A percentile compares a stretch with the other conserved stretches of the same genome.
Evolutionary conservation across 2,888 invertebrate species (phyloP).

Genomic region (Herminia tarsipennalis): DNA sequence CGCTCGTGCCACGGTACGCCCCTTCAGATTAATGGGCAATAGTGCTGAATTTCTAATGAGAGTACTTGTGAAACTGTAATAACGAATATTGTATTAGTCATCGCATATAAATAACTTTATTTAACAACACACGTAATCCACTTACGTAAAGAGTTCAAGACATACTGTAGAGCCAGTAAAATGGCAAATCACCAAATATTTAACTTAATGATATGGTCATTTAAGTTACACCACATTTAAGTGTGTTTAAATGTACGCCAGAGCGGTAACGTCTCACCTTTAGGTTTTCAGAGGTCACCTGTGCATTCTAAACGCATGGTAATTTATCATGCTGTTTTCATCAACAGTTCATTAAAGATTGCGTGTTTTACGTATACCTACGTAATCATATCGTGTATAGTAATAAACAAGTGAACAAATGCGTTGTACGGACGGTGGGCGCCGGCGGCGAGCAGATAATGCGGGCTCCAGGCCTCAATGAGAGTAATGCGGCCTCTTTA

Average conservation of each 20-base stretch:
- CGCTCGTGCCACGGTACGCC: constrained; percentile 76
- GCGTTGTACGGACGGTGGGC: constrained; percentile 56
- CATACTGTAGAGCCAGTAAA: constrained; percentile 5
- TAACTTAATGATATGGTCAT: constrained; percentile 18
- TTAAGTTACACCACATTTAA: constrained; percentile 32
- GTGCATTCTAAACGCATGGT: constrained; percentile 32
- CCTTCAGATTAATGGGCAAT: constrained; percentile 70
- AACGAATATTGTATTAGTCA: constrained; percentile 59
- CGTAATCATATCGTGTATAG: constrained; percentile 13
- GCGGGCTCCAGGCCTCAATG: constrained; percentile 73
- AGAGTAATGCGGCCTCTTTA: constrained; percentile 81
- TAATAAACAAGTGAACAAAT: constrained; percentile 24
- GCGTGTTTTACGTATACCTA: constrained; percentile 32
- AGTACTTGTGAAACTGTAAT: constrained; percentile 73
- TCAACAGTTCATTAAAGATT: constrained; percentile 45
- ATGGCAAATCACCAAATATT: constrained; percentile 26
- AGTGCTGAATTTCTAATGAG: constrained; percentile 78
- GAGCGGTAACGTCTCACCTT: constrained; percentile 35
- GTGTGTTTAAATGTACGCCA: constrained; percentile 34
- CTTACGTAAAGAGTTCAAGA: constrained; percentile 14
- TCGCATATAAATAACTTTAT: constrained; percentile 9
- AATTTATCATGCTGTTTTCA: constrained; percentile 45
- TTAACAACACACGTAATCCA: constrained; percentile 2
- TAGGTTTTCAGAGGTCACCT: constrained; percentile 44
- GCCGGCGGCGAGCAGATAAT: constrained; percentile 75